Conservation (phyloP, 2,888 invertebrate genomes). For the Synanthedon formicaeformis region DNA sequence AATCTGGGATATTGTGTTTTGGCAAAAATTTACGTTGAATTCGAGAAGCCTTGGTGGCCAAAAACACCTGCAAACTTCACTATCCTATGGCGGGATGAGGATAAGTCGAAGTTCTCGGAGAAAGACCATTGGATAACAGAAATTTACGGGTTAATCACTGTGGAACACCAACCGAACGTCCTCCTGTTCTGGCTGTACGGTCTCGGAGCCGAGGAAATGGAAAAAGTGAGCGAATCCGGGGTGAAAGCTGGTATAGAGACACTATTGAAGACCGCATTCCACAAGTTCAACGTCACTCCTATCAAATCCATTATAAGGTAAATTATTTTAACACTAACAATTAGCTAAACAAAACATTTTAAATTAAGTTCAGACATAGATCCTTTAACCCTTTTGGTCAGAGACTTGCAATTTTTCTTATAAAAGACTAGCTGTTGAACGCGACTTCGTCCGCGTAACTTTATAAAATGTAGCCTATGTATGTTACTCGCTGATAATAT, state of each 20-base stretch:
- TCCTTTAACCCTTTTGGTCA: no score
- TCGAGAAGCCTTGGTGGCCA: slow-evolving; percentile 76
- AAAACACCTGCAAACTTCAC: slow-evolving; percentile 53
- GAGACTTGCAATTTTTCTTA: no score
- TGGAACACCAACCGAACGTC: slow-evolving; percentile 71
- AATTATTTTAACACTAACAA: no score
- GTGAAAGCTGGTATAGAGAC: slow-evolving; percentile 67
- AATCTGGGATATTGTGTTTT: slow-evolving; percentile 75
- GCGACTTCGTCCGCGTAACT: no score
- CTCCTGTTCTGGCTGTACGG: slow-evolving; percentile 77
- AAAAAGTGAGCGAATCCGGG: slow-evolving; percentile 60
- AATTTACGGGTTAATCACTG: slow-evolving; percentile 72
- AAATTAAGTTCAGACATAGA: no score
- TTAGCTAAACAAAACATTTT: no score
- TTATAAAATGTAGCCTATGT: no score
- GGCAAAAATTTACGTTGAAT: slow-evolving; percentile 79
- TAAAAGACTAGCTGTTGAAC: no score
- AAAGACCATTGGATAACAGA: slow-evolving; percentile 72
- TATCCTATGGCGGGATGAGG: slow-evolving; percentile 69
- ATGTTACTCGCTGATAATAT: no score
- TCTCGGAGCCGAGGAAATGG: slow-evolving; percentile 72
- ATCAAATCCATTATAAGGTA: slow-evolving; percentile 68
- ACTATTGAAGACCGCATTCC: slow-evolving; percentile 66
- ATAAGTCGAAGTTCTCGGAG: slow-evolving; percentile 51
- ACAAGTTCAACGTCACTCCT: slow-evolving; percentile 62